Conservation (phyloP, 1,140 invertebrate species). For the Leptinotarsa texana region DNA sequence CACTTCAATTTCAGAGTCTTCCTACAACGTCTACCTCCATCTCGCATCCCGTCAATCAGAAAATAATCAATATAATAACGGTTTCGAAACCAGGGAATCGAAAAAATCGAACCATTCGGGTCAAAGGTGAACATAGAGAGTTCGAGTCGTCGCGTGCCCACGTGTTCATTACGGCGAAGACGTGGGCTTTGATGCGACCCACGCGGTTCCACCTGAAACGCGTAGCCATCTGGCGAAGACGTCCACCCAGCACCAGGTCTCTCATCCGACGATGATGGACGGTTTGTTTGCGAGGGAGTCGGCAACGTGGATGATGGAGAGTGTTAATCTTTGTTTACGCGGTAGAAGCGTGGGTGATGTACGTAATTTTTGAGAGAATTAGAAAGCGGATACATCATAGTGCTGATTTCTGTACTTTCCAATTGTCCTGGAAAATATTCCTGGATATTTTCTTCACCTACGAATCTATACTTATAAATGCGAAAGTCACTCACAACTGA, state of each 20-base stretch:
- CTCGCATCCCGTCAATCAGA: neutral
- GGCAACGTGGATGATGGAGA: too few species aligned
- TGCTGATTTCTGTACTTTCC: too few species aligned
- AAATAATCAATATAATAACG: neutral
- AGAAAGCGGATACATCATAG: too few species aligned
- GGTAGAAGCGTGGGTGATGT: too few species aligned
- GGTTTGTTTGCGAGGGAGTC: too few species aligned
- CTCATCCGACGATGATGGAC: too few species aligned
- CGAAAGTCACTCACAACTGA: too few species aligned
- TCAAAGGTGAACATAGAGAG: conserved; percentile 16
- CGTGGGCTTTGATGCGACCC: conserved; percentile 17
- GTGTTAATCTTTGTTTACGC: too few species aligned
- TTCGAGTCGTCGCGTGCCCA: conserved; percentile 29
- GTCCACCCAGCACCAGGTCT: neutral
- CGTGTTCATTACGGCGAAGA: conserved; percentile 29
- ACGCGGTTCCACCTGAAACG: conserved; percentile 32
- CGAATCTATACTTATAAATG: too few species aligned
- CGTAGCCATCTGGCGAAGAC: conserved; percentile 31
- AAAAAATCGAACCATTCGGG: neutral
- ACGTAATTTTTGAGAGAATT: too few species aligned
- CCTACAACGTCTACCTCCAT: neutral
- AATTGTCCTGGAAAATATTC: too few species aligned
- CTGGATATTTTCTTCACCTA: too few species aligned
- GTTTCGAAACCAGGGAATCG: neutral
- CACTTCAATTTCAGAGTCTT: neutral